These are phyloP conservation scores for Digitonthophagus gazella DNA, from an alignment of 2,888 invertebrate species.

Conservation along the genomic window DNA sequence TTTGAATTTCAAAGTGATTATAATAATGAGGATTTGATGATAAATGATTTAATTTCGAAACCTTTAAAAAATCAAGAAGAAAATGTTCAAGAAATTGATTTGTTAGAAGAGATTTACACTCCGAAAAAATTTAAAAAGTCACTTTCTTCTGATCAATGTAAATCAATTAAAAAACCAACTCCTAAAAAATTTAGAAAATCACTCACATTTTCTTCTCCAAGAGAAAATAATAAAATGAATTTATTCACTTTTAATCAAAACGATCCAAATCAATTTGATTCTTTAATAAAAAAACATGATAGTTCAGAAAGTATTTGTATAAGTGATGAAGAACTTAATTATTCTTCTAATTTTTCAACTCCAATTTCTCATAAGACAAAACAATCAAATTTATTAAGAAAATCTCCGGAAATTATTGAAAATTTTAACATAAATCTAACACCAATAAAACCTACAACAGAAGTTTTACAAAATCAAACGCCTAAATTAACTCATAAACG, in stretches of 20 bases:
- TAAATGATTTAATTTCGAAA: constrained; percentile 8
- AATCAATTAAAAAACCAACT: constrained; percentile 3
- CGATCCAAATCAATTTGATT: neutral
- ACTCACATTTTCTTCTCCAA: constrained; percentile 6
- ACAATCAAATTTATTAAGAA: neutral
- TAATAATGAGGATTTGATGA: neutral
- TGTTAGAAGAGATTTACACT: neutral
- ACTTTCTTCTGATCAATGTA: neutral
- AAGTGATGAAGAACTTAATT: constrained; percentile 64
- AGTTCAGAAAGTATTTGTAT: constrained; percentile 40
- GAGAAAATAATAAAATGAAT: neutral
- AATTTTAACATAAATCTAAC: neutral
- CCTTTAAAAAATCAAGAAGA: neutral
- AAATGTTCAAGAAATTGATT: neutral
- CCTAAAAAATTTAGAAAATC: constrained; percentile 17
- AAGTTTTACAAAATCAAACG: neutral
- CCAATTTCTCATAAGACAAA: constrained; percentile 27
- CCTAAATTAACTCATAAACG: neutral
- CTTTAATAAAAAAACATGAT: neutral
- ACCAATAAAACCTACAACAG: neutral
- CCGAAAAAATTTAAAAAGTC: constrained; percentile 9
- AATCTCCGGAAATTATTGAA: constrained; percentile 2
- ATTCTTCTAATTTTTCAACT: constrained; percentile 54
- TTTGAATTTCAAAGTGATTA: neutral
- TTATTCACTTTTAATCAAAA: neutral